Conservation (phyloP, 2,888 invertebrate genomes). For the Orchestes rusci region DNA sequence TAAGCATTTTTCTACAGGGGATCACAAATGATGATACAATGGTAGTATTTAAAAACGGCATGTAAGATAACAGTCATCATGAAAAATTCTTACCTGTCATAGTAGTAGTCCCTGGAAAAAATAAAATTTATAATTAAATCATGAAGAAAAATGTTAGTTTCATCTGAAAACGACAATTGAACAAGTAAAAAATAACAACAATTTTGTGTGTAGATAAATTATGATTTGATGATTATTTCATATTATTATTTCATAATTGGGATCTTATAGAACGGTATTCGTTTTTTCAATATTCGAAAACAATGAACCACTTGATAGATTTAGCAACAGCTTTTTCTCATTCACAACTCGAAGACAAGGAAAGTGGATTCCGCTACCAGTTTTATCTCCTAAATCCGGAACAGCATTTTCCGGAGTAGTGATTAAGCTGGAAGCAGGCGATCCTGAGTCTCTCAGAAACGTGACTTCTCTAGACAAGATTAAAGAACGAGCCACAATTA, state of each 20-base stretch:
- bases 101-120: conserved; percentile 63
- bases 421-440: conserved; percentile 24
- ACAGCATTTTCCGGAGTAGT: conserved; percentile 21
- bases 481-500: conserved; percentile 25
- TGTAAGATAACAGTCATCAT: too few relatives aligned
- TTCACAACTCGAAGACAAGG: conserved; percentile 1
- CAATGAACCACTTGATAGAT: too few relatives aligned
- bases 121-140: conserved; percentile 25
- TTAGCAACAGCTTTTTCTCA: too few relatives aligned
- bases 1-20: too few relatives aligned
- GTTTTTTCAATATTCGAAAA: too few relatives aligned
- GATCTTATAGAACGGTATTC: too few relatives aligned
- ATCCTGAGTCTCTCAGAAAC: conserved; percentile 21
- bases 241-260: too few relatives aligned
- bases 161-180: not conserved
- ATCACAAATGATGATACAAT: too few relatives aligned
- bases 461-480: conserved; percentile 23
- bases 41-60: too few relatives aligned
- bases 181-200: not conserved
- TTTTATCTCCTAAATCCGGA: conserved; percentile 19
- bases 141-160: not conserved
- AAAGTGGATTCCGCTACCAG: conserved; percentile 13
- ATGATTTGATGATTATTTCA: too few relatives aligned
- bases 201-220: too few relatives aligned
- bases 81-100: conserved; percentile 52